A percentile compares a stretch with the other conserved stretches of the same genome.
Evolutionary conservation across 1,140 invertebrate species (phyloP).

Genomic region (Hypothenemus hampei): DNA sequence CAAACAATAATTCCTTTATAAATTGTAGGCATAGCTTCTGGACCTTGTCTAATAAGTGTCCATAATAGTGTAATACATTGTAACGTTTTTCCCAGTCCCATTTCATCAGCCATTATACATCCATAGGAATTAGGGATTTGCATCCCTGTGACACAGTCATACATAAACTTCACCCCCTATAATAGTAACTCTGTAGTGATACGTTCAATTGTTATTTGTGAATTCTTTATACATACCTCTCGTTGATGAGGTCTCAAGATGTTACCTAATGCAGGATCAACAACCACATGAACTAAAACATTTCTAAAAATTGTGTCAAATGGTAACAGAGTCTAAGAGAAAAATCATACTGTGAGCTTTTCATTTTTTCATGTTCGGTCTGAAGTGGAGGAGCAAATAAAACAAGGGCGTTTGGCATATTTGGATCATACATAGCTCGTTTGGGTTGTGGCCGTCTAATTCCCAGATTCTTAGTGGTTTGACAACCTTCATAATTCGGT

Average conservation of each 20-base stretch:
- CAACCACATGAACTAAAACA: slow-evolving; percentile 82
- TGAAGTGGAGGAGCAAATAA: slow-evolving; percentile 81
- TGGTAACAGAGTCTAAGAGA: no score
- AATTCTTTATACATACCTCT: slow-evolving; percentile 62
- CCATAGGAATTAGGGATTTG: slow-evolving; percentile 85
- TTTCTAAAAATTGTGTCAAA: slow-evolving; percentile 55
- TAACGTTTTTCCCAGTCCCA: slow-evolving; percentile 95
- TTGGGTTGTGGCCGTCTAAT: slow-evolving; percentile 63
- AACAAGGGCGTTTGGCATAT: slow-evolving; percentile 88
- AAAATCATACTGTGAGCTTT: slow-evolving; percentile 46
- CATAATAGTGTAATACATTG: slow-evolving; percentile 97
- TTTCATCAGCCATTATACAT: slow-evolving; percentile 99
- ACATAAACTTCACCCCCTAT: slow-evolving; percentile 98
- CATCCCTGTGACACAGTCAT: slow-evolving; percentile 94
- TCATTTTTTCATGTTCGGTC: slow-evolving; percentile 79
- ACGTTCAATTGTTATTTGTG: no score
- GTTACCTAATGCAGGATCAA: slow-evolving; percentile 87
- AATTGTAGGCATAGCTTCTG: slow-evolving; percentile 79
- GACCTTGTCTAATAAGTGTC: slow-evolving; percentile 86
- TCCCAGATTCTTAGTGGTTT: slow-evolving; percentile 59
- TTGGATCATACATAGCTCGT: slow-evolving; percentile 86
- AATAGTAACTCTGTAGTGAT: no score
- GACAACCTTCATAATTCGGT: slow-evolving; percentile 77
- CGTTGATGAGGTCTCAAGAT: slow-evolving; percentile 96
- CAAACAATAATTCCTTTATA: slow-evolving; percentile 93